Evolutionary conservation across 2,797 vertebrate genomes (phyloP), one percentile per base, ranked within the genome.

Genomic region (Muscicapa comitata): DNA sequence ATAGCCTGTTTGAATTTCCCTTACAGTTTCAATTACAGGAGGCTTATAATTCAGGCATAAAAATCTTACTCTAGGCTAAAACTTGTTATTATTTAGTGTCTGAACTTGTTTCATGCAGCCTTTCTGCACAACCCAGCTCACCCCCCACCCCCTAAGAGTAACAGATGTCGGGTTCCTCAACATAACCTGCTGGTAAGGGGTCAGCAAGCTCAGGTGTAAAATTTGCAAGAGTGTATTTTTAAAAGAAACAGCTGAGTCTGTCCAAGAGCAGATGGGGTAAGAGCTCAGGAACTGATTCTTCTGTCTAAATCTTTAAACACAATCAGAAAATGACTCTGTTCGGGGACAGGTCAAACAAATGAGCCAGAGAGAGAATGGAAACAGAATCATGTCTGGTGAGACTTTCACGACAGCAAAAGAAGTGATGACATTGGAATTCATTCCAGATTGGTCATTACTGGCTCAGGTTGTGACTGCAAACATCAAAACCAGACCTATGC

Each of bases 1-100:
- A 96, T 96, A 86, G 68, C 45, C 87, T 96, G 78, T 91, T 97
- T 96, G 93, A 97, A 96, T 97, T 95, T 97, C 72, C 81, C 88
- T 97, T 97, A 95, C 88, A 94, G 85, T 95, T 95, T 94, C 90
- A 96, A 82, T 95, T 97, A 96, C 80, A 80, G 86, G 42, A 95
- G 65, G 65, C 90, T 96, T 91, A 95, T 91, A 96, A 97, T 88
- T 95, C 63, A 79, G 80, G 85, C 67, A 97, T 88, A 96, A 96
- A 95, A 94, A 51, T 51, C 84, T 87, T 93, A 93, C 77, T 96
- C 74, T 42, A 48, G 55, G 55, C 66, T 96, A 80, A 95, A 97
- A 95, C 53, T 94, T 97, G 80, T 93, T 97, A 93, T 96, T 96
- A 94, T 96, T 96, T 93, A 96, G 96, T 68, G 63, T 86, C 63